Evolutionary conservation across 2,797 vertebrate genomes (phyloP).

Genomic region (Poecilia wingei): DNA sequence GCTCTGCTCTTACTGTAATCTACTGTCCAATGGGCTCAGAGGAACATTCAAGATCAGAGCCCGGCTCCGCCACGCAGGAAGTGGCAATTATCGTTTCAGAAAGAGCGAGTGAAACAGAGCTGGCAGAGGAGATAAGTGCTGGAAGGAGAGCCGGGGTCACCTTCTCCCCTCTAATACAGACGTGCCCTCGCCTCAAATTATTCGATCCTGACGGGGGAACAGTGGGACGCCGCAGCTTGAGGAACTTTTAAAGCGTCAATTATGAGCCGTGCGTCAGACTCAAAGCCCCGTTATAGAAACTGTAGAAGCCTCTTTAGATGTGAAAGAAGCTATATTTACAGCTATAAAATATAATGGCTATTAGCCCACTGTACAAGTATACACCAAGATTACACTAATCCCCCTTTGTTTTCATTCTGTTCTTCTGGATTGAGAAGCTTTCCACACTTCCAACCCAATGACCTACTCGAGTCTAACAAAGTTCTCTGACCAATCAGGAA

Average conservation of each 20-base stretch:
- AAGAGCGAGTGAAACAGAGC: constrained; percentile 70
- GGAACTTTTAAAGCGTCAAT: constrained; percentile 62
- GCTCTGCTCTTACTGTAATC: constrained; percentile 36
- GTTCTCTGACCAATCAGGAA: constrained; percentile 42
- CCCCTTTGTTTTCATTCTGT: constrained; percentile 45
- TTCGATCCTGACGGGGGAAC: constrained; percentile 62
- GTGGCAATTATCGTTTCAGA: constrained; percentile 76
- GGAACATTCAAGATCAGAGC: constrained; percentile 59
- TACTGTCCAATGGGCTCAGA: constrained; percentile 41
- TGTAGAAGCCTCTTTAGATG: constrained; percentile 27
- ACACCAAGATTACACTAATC: constrained; percentile 44
- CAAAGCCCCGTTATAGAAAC: constrained; percentile 35
- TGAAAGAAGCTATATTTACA: constrained; percentile 12
- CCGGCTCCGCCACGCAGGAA: constrained; percentile 54
- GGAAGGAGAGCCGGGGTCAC: constrained; percentile 71
- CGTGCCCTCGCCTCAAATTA: constrained; percentile 69
- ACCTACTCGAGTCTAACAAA: constrained; percentile 40
- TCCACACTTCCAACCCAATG: constrained; percentile 35
- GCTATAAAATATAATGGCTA: constrained; percentile 25
- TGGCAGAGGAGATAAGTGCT: constrained; percentile 75
- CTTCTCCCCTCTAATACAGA: constrained; percentile 69
- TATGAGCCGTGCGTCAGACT: constrained; percentile 61
- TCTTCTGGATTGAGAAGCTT: constrained; percentile 34
- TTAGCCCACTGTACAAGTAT: constrained; percentile 22
- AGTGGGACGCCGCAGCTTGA: constrained; percentile 56